Evolutionary conservation across 2,888 invertebrate species (phyloP).

Genomic region (Cactoblastis cactorum): DNA sequence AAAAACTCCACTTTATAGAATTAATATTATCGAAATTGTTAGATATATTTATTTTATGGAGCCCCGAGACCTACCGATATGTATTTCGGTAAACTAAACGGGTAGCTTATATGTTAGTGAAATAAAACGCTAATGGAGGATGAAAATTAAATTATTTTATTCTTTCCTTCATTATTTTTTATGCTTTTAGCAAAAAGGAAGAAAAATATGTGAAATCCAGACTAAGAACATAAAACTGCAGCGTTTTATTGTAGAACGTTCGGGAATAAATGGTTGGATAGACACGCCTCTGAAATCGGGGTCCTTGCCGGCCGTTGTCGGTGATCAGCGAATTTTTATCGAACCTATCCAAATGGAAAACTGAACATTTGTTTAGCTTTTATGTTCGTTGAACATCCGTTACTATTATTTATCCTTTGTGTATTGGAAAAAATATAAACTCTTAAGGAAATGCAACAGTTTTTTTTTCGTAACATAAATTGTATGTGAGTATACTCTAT

Average conservation of each 20-base stretch:
- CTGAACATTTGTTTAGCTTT: constrained; percentile 25
- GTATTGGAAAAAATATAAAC: not conserved
- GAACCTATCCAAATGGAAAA: constrained; percentile 35
- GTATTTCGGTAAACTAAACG: too few species aligned
- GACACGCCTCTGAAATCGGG: constrained; percentile 43
- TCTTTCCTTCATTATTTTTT: too few species aligned
- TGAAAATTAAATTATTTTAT: too few species aligned
- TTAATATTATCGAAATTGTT: too few species aligned
- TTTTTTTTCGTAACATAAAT: too few species aligned
- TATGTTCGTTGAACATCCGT: constrained; percentile 18
- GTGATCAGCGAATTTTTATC: constrained; percentile 55
- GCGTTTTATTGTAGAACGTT: constrained; percentile 28
- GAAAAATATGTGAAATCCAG: not conserved
- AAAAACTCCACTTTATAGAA: too few species aligned
- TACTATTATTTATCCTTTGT: constrained; percentile 4
- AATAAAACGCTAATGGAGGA: too few species aligned
- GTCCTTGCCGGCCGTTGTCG: constrained; percentile 27
- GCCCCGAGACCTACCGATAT: too few species aligned
- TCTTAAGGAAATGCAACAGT: too few species aligned
- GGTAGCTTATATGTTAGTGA: too few species aligned
- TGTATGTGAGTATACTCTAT: too few species aligned
- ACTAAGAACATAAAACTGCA: not conserved
- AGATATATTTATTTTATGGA: too few species aligned
- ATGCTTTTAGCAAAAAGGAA: not conserved
- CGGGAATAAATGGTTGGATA: constrained; percentile 42